Conservation (phyloP, 2,113 vertebrate species). For the Laticauda laticaudata region DNA sequence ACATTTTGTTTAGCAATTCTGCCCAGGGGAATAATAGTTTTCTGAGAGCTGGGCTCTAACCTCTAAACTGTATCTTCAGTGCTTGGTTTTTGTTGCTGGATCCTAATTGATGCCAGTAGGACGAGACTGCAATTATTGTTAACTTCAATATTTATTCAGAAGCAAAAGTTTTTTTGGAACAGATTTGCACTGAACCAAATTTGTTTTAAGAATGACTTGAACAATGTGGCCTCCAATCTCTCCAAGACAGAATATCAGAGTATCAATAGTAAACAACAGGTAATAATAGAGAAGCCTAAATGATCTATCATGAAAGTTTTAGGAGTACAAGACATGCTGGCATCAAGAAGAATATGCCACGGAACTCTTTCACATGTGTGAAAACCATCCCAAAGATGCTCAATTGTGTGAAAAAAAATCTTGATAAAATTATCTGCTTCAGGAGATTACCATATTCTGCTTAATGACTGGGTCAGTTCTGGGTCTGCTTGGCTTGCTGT, state of each 20-base stretch:
- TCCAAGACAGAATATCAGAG: background rate
- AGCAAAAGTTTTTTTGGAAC: background rate
- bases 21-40: slow-evolving; percentile 47
- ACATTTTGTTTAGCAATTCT: slow-evolving; percentile 45
- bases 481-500: background rate
- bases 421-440: background rate
- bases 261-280: background rate
- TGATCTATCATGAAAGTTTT: background rate
- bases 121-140: background rate
- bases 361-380: background rate
- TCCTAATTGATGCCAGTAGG: background rate
- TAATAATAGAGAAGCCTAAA: background rate
- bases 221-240: background rate
- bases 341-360: background rate
- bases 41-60: slow-evolving; percentile 28
- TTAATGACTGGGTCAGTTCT: background rate
- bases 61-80: background rate
- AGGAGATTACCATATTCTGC: background rate
- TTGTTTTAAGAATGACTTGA: background rate
- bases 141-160: background rate
- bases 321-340: background rate
- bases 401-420: background rate
- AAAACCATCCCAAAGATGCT: background rate
- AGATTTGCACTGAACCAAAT: background rate
- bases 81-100: background rate